Conservation (phyloP, 2,113 vertebrate species). For the Gnathonemus longibarbis region DNA sequence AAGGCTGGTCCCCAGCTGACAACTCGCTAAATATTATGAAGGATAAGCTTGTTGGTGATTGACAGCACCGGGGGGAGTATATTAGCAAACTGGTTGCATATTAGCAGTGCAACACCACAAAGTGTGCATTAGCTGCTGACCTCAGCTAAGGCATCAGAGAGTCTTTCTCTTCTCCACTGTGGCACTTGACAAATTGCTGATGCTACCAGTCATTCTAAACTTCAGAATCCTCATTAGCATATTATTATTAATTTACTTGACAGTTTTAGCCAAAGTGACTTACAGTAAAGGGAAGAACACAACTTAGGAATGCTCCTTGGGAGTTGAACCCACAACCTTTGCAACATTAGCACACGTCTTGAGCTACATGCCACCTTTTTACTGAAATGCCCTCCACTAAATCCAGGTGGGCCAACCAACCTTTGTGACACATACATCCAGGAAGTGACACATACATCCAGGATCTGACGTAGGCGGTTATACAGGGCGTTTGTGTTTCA, state of each 20-base stretch:
- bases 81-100: neutral
- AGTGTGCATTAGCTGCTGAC: neutral
- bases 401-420: neutral
- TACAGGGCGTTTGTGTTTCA: neutral
- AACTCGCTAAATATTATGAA: neutral
- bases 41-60: neutral
- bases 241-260: neutral
- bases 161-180: neutral
- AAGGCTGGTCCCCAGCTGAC: neutral
- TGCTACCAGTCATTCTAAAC: neutral
- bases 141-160: neutral
- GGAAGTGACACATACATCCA: too few species aligned
- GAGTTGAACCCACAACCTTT: neutral
- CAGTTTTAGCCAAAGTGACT: neutral
- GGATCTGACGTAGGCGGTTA: neutral
- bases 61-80: neutral
- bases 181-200: neutral
- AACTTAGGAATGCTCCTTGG: neutral
- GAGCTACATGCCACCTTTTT: neutral
- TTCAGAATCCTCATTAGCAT: neutral
- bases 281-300: neutral
- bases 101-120: neutral
- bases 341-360: neutral
- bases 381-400: neutral
- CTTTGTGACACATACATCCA: too few species aligned